Evolutionary conservation across 2,888 invertebrate genomes (phyloP).

Genomic region (Lasioglossum malachurum): DNA sequence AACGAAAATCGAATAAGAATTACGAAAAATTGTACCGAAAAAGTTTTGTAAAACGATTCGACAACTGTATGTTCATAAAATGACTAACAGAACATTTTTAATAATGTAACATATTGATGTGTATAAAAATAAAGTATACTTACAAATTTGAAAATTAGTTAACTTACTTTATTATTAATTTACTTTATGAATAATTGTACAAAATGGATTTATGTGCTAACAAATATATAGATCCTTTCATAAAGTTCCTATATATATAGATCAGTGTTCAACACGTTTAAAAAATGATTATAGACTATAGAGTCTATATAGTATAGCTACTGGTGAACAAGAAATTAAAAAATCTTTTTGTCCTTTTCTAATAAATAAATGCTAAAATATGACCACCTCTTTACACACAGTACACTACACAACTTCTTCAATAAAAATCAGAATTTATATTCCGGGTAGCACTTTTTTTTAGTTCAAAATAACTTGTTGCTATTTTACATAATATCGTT

Average conservation of each 20-base stretch:
- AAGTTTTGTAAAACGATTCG: slow-evolving; percentile 56
- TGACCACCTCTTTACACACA: slow-evolving; percentile 3
- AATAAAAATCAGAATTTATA: slow-evolving; percentile 4
- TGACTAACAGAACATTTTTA: slow-evolving; percentile 75
- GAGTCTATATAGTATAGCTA: not conserved
- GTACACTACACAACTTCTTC: not conserved
- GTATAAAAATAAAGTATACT: slow-evolving; percentile 75
- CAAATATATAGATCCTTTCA: slow-evolving; percentile 48
- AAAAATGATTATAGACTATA: too few relatives aligned
- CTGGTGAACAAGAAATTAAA: slow-evolving; percentile 9
- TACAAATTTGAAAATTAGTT: slow-evolving; percentile 42
- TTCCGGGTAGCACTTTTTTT: not conserved
- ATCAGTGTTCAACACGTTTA: not conserved
- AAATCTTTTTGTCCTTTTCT: slow-evolving; percentile 1
- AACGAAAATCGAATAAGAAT: slow-evolving; percentile 49
- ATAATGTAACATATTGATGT: slow-evolving; percentile 76
- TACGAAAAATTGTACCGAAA: slow-evolving; percentile 15
- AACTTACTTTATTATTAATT: slow-evolving; percentile 43
- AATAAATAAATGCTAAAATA: slow-evolving; percentile 40
- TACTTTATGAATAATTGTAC: slow-evolving; percentile 46
- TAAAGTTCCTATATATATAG: slow-evolving; percentile 12
- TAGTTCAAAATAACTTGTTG: not conserved
- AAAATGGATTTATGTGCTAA: slow-evolving; percentile 55
- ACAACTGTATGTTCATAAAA: slow-evolving; percentile 65
- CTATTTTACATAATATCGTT: not conserved